A percentile compares a stretch with the other conserved stretches of the same genome.
Evolutionary conservation across 2,888 invertebrate species (phyloP).

Genomic region (Bombylius major): DNA sequence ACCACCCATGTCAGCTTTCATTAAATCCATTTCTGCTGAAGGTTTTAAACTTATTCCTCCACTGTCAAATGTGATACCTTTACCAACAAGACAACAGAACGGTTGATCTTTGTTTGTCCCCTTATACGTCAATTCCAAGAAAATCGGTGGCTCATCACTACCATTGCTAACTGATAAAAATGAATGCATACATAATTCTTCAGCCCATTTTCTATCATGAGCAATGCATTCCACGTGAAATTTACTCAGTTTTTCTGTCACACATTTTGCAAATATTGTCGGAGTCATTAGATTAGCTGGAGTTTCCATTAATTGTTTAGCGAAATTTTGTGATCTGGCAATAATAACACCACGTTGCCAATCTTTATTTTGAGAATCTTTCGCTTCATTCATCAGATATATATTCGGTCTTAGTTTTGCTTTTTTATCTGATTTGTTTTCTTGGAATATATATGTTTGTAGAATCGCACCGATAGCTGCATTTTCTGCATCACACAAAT

Average conservation of each 20-base stretch:
- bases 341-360: conserved; percentile 54
- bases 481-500: conserved; percentile 58
- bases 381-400: conserved; percentile 23
- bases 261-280: conserved; percentile 56
- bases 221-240: conserved; percentile 33
- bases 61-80: conserved; percentile 52
- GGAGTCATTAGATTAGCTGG: conserved; percentile 66
- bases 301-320: conserved; percentile 57
- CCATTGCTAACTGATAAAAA: conserved; percentile 60
- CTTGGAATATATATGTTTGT: conserved; percentile 48
- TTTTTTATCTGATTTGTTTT: conserved; percentile 9
- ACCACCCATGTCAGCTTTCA: conserved; percentile 73
- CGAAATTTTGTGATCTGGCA: conserved; percentile 62
- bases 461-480: conserved; percentile 59
- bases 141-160: conserved; percentile 58
- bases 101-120: conserved; percentile 33
- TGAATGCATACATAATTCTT: conserved; percentile 60
- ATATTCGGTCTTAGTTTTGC: conserved; percentile 5
- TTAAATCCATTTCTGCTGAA: conserved; percentile 40
- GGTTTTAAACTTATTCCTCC: conserved; percentile 62
- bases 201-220: conserved; percentile 58
- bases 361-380: conserved; percentile 45
- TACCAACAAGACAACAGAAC: conserved; percentile 58
- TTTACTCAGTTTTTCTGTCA: conserved; percentile 17
- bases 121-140: conserved; percentile 59